Evolutionary conservation across 2,888 invertebrate genomes (phyloP), one percentile per base, ranked within the genome.

Genomic region (Brenthis ino): DNA sequence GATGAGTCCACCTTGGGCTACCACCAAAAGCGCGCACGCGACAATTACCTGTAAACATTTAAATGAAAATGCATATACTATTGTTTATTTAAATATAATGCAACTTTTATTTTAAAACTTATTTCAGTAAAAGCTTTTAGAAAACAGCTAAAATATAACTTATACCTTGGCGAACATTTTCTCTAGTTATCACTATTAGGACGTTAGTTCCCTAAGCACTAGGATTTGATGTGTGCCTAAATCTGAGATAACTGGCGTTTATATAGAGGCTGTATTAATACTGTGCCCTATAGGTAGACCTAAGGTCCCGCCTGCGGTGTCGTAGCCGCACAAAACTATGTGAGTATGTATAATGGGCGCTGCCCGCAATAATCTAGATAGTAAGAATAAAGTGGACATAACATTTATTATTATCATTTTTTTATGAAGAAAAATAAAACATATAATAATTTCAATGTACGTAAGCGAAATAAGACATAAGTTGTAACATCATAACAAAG

Each of bases 161-260:
- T 77, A 85, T 89, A 93, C 93, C 93, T 93, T 92, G 71, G 85
- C 84, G 77, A 89, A 89, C 93, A 93, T 93, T 86, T 86, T 89
- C 77, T 80, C 79, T 82, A 79, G 74, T 80, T 83, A 72, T 83
- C 84, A 70, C 80, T 80, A 80, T 83, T 81, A 82, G 85, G 77
- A 80, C 84, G 77, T 84, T 86, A 82, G 82, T 83, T 83, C 82
- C 85, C 83, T 85, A 79, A 82, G 86, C 86, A 80, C 86, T 88
- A 89, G 85, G 87, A 84, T 86, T 85, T 80, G 87, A 82, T 84
- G 82, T 91, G 92, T 92, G 85, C 85, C 89, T 77, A 91, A 92
- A 85, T 84, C 84, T 86, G 72, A 82, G 86, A 87, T 88, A 89
- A 80, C 87, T 76, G 80, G 82, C 77, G 86, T 84, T 93, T 93